phyloP scores from a whole-genome alignment of 2,797 vertebrate genomes.

The Limosa lapponica region DNA sequence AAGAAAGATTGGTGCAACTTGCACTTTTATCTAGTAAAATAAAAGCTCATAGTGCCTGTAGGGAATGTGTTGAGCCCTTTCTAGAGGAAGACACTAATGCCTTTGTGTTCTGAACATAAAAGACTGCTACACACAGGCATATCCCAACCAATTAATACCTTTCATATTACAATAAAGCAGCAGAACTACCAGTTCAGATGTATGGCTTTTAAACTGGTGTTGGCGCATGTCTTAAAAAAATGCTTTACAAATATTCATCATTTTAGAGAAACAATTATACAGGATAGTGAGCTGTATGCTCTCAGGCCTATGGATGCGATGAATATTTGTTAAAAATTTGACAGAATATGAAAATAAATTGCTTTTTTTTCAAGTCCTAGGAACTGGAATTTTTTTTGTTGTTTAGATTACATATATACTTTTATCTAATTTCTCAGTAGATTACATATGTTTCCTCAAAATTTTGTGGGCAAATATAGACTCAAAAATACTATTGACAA shows the following conservation, averaged over 20 bases:
- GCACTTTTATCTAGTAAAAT: neutral
- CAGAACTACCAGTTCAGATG: neutral
- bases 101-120: neutral
- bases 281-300: neutral
- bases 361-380: neutral
- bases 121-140: neutral
- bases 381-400: neutral
- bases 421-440: neutral
- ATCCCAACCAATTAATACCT: neutral
- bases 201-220: neutral
- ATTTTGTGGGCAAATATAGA: neutral
- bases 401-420: neutral
- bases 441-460: neutral
- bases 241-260: neutral
- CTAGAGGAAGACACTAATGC: neutral
- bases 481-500: neutral
- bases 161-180: neutral
- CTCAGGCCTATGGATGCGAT: neutral
- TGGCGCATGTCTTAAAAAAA: neutral
- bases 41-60: neutral
- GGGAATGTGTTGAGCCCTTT: neutral
- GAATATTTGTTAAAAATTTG: neutral
- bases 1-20: neutral
- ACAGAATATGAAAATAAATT: neutral
- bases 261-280: neutral